These are phyloP conservation scores for Cladopsammia gracilis DNA, from an alignment of 64 coral and sea anemone genomes.

Conservation along the genomic window DNA sequence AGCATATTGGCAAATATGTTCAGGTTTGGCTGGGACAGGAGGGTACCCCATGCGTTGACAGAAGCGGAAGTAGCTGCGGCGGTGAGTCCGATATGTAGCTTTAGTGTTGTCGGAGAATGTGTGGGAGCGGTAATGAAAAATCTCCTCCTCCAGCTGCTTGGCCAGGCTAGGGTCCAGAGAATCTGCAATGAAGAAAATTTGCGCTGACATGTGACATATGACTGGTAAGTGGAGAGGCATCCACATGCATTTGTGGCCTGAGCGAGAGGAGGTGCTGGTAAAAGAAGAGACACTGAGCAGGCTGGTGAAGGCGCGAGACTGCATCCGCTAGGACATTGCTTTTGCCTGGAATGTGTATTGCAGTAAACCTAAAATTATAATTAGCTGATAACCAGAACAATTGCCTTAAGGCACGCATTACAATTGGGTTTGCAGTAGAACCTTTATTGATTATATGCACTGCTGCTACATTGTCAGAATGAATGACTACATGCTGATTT, in stretches of 20 bases:
- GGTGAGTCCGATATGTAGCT: constrained; percentile 20
- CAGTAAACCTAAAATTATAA: background rate
- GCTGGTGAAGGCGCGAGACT: background rate
- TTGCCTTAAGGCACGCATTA: background rate
- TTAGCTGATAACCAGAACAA: constrained; percentile 9
- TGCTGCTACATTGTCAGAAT: too few species aligned
- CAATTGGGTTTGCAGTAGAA: background rate
- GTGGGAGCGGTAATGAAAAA: background rate
- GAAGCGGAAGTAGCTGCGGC: constrained; percentile 26
- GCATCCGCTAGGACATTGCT: background rate
- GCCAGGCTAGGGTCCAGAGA: background rate
- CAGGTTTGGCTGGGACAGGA: constrained; percentile 16
- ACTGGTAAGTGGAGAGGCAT: background rate
- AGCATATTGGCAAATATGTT: constrained; percentile 46
- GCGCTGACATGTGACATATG: background rate
- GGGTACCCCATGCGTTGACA: constrained; percentile 32
- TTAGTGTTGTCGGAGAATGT: constrained; percentile 10
- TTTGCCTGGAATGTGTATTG: background rate
- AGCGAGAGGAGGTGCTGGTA: background rate
- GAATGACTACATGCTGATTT: too few species aligned
- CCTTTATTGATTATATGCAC: constrained; percentile 40
- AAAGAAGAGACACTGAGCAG: background rate
- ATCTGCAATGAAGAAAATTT: background rate
- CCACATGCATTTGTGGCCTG: background rate
- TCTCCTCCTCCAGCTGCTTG: background rate